Base-by-base conservation (phyloP, 2,797 vertebrate genomes). In the Parauchenoglanis punctatus region DNA sequence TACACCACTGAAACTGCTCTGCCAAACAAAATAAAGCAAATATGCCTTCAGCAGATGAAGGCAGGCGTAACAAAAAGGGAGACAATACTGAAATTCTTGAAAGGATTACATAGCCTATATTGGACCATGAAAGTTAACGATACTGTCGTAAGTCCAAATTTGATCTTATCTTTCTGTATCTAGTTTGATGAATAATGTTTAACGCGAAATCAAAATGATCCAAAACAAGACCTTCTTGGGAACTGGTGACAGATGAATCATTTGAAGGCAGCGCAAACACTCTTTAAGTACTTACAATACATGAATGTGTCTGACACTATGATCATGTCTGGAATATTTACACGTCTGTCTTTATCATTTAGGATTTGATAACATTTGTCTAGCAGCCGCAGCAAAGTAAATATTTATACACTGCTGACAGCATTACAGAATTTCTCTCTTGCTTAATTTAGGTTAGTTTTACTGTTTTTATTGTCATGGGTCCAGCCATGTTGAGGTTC, bases 21-120 rank as follows among this genome's bases (percentile, higher is more conserved):
- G 85, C 75, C 87, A 89, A 89, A 73, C 25, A n/a, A 85, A 87
- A 90, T 56, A 81, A 72, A 78, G 84, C 23, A 5, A 83, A 31
- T 11, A 87, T 6, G 23, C 5, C 12, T 17, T 35, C 18, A 80
- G 59, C 2, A 40, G 23, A 17, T 67, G 2, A 77, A 58, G 5
- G 6, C 17, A 54, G 70, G 17, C 54, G 20, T 28, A 44, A 31
- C 58, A 54, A n/a, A 83, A 76, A 49, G 23, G 25, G 0, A 49
- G 25, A 35, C 11, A 44, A 44, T 44, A 44, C 40, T 61, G 23
- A 44, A 25, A 59, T 44, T 67, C 15, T 72, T 52, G 11, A 68
- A n/a, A 72, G 35, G 28, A 68, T 49, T 23, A 25, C 28, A 15
- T 5, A 31, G 28, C 31, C 86, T 52, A 63, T 82, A 83, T 83